phyloP scores from a whole-genome alignment of 2,113 vertebrate genomes.

The Oryzias javanicus region DNA sequence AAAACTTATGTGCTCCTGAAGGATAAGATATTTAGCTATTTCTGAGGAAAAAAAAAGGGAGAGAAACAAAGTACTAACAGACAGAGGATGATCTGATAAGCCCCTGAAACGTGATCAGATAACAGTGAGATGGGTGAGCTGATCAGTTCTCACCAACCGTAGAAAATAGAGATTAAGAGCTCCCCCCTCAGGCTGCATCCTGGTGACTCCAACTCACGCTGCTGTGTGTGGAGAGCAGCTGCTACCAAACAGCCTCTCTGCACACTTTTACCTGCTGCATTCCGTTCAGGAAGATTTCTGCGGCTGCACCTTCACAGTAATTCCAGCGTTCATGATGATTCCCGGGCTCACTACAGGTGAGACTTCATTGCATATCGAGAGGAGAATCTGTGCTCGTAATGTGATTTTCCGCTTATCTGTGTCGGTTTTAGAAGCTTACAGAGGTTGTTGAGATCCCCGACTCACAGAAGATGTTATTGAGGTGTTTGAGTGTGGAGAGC shows the following conservation, averaged over 20 bases:
- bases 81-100: constrained; percentile 55
- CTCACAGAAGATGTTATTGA: no score
- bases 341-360: constrained; percentile 46
- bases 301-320: constrained; percentile 22
- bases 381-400: no score
- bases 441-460: no score
- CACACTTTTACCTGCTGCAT: constrained; percentile 29
- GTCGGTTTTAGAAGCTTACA: no score
- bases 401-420: no score
- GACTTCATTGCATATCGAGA: background rate
- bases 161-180: constrained; percentile 40
- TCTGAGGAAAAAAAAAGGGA: constrained; percentile 17
- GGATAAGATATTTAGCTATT: background rate
- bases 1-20: background rate
- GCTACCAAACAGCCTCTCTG: constrained; percentile 21
- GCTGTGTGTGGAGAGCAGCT: constrained; percentile 32
- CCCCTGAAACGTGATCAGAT: constrained; percentile 47
- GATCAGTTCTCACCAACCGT: constrained; percentile 23
- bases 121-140: constrained; percentile 37
- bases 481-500: background rate
- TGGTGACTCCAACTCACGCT: constrained; percentile 24
- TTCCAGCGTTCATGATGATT: constrained; percentile 40
- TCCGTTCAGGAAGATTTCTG: constrained; percentile 33
- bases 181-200: constrained; percentile 38
- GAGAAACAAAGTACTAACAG: constrained; percentile 7